Base-by-base conservation (phyloP, 2,888 invertebrate species). In the Resseliella maxima region DNA sequence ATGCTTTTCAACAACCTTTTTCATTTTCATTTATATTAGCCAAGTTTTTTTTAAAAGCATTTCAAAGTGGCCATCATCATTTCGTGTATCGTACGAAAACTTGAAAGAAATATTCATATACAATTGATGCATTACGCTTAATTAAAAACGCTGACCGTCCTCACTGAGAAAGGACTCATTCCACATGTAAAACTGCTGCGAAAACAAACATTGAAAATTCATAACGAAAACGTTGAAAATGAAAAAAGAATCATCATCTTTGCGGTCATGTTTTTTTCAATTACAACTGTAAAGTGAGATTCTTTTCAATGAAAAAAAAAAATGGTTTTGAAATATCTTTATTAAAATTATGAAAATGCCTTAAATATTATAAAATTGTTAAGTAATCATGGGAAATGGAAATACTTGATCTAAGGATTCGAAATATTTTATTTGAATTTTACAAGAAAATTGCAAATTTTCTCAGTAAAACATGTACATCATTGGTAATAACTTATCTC, bases 41-140 rank as follows among this genome's bases (percentile, higher is more conserved):
- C 2, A 15, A 50, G 8, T n/a, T n/a, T n/a, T 15, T 50, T 50
- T 3, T 50, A 6, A 18, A 50, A 2, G 6, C 2, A 21, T 3
- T 50, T 27, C 27, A 72, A 72, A 72, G 72, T 72, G 72, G 72
- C 72, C 72, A 35, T 24, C 59, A 59, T 59, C 72, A 0, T 1
- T 5, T 31, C 2, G 72, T 31, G 15, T 15, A 12, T 72, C 72
- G 5, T 6, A 2, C 59, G 24, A 59, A 24, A 59, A 50, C 59
- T 2, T 31, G 10, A 35, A 5, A 3, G 27, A 72, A 72, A 31
- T 72, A 31, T 31, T 72, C 31, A 35, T 15, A 72, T 31, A 15
- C 31, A 72, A 72, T 72, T 72, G 31, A 72, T 72, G 72, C 35
- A 72, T 72, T 72, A 21, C 31, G 12, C 72, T 72, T 72, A 72